phyloP scores from a whole-genome alignment of 1,140 invertebrate genomes.

The Archegozetes longisetosus region DNA sequence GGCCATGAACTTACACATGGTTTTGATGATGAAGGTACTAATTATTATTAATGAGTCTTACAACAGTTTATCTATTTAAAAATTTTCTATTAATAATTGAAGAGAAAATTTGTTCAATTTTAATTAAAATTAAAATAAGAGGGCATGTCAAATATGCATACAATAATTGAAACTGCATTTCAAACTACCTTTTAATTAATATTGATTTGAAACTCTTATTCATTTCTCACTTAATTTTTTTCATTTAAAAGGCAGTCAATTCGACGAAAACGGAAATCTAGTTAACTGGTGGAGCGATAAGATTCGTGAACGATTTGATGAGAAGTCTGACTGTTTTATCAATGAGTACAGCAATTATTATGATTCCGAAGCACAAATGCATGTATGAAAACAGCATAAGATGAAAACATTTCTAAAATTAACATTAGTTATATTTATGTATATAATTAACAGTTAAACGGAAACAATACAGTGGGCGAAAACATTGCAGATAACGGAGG shows the following conservation, averaged over 20 bases:
- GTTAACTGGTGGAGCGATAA: constrained; percentile 22
- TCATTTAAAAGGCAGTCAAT: not conserved
- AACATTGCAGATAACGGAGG: constrained; percentile 35
- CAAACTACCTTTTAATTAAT: too few relatives aligned
- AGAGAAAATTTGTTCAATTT: too few relatives aligned
- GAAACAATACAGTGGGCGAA: constrained; percentile 13
- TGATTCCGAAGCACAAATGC: not conserved
- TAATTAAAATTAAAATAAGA: too few relatives aligned
- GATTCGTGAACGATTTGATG: constrained; percentile 16
- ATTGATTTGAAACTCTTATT: too few relatives aligned
- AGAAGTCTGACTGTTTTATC: constrained; percentile 14
- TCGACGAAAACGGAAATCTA: constrained; percentile 16
- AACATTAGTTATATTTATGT: too few relatives aligned
- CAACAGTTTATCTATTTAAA: too few relatives aligned
- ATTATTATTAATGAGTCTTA: constrained; percentile 9
- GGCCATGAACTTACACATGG: constrained; percentile 31
- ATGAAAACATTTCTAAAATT: not conserved
- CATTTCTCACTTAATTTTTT: too few relatives aligned
- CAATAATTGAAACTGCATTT: too few relatives aligned
- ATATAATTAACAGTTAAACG: constrained; percentile 23
- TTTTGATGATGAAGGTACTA: constrained; percentile 17
- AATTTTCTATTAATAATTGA: too few relatives aligned
- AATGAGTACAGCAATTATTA: constrained; percentile 12
- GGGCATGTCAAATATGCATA: too few relatives aligned
- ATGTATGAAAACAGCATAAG: not conserved